Percentiles rank a stretch among this genome's conserved stretches.
Evolutionary conservation across 1,140 invertebrate genomes (phyloP).

Genomic region (Odontomachus brunneus): DNA sequence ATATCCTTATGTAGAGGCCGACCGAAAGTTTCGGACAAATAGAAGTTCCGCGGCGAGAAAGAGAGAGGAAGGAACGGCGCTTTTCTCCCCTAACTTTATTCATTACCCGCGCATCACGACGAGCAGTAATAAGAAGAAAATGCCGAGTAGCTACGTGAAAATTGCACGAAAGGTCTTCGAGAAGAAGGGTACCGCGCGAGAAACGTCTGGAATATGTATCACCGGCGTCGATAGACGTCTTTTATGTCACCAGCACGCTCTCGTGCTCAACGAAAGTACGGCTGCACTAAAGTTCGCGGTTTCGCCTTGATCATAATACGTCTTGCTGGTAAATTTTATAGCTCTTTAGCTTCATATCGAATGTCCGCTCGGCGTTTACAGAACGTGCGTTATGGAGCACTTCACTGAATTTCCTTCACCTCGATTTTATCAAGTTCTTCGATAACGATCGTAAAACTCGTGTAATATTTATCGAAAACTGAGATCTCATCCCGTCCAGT

Average conservation of each 20-base stretch:
- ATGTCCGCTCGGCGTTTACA: too few relatives aligned
- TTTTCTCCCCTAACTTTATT: slow-evolving; percentile 35
- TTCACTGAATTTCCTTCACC: too few relatives aligned
- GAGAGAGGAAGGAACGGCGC: not conserved
- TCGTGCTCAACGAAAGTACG: too few relatives aligned
- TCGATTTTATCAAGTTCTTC: too few relatives aligned
- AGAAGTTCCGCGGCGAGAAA: not conserved
- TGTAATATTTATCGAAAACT: not conserved
- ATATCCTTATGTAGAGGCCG: slow-evolving; percentile 11
- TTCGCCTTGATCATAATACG: too few relatives aligned
- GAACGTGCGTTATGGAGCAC: too few relatives aligned
- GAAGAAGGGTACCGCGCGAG: not conserved
- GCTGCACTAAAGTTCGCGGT: too few relatives aligned
- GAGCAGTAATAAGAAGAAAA: not conserved
- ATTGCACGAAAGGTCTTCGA: not conserved
- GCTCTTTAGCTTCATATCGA: too few relatives aligned
- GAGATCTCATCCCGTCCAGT: not conserved
- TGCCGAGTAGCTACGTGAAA: not conserved
- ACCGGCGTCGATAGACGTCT: not conserved
- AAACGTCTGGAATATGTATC: not conserved
- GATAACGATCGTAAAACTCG: not conserved
- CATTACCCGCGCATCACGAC: slow-evolving; percentile 7
- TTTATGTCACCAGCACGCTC: not conserved
- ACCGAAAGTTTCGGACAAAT: slow-evolving; percentile 41
- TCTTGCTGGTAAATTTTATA: too few relatives aligned